phyloP scores from a whole-genome alignment of 1,140 invertebrate species.

The Tetramorium alpestre region DNA sequence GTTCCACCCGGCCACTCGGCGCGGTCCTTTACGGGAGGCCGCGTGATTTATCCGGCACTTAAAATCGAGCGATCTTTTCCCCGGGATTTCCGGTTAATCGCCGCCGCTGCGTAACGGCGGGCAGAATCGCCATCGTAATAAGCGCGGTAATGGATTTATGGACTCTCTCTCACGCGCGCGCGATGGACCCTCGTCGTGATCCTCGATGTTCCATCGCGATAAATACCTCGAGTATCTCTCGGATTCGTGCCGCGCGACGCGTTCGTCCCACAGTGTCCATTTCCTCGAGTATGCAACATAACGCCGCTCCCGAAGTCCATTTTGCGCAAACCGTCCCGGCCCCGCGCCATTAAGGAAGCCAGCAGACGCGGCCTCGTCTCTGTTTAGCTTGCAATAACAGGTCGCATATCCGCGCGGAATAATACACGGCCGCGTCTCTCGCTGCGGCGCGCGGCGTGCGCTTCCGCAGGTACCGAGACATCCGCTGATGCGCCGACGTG shows the following conservation, averaged over 20 bases:
- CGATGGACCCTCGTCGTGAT: neutral
- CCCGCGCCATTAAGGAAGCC: constrained; percentile 7
- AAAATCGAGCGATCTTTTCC: constrained; percentile 25
- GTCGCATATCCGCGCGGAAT: constrained; percentile 29
- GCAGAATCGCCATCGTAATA: constrained; percentile 14
- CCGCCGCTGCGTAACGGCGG: neutral
- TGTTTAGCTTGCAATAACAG: constrained; percentile 46
- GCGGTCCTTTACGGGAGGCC: neutral
- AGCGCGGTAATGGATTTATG: neutral
- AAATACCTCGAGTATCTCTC: neutral
- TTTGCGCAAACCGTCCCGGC: neutral
- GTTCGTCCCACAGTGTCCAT: neutral
- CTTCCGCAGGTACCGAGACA: constrained; percentile 1
- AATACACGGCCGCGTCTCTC: constrained; percentile 5
- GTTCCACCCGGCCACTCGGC: neutral
- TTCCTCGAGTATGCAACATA: neutral
- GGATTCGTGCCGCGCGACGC: neutral
- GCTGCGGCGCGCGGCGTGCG: neutral
- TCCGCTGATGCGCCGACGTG: neutral
- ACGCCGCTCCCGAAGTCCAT: constrained; percentile 6
- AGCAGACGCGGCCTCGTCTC: constrained; percentile 9
- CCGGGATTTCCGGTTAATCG: constrained; percentile 21
- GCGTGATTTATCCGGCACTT: constrained; percentile 67
- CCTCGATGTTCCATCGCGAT: neutral
- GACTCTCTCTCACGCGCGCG: neutral